Percentiles rank a stretch among this genome's conserved stretches.
Evolutionary conservation across 1,140 invertebrate species (phyloP).

Genomic region (Tetragonula clypearis): DNA sequence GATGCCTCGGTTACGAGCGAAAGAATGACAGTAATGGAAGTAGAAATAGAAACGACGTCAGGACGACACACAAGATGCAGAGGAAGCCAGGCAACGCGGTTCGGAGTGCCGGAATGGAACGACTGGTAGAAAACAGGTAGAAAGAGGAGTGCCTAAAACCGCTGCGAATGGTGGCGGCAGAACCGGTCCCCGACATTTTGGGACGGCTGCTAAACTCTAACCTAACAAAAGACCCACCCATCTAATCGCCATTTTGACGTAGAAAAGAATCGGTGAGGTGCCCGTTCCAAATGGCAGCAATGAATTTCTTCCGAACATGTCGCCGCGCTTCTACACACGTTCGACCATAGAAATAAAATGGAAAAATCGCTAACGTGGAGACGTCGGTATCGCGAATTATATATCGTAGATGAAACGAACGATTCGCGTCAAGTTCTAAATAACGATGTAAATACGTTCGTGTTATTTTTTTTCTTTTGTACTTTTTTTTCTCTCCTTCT

Average conservation of each 20-base stretch:
- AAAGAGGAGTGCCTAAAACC: conserved; percentile 43
- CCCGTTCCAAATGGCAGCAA: neutral
- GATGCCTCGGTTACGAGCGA: conserved; percentile 52
- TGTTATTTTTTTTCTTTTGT: neutral
- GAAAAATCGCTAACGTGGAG: neutral
- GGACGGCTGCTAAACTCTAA: conserved; percentile 51
- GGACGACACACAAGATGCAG: conserved; percentile 30
- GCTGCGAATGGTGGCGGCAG: conserved; percentile 6
- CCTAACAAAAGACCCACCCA: conserved; percentile 36
- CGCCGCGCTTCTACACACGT: too few species aligned
- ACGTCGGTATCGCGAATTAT: conserved; percentile 2
- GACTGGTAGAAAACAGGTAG: conserved; percentile 37
- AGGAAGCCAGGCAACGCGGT: conserved; percentile 28
- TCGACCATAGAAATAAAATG: too few species aligned
- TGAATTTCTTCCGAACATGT: neutral
- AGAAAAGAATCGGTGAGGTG: neutral
- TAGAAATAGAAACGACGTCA: conserved; percentile 65
- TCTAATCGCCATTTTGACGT: conserved; percentile 45
- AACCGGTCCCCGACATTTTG: conserved; percentile 46
- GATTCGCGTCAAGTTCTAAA: conserved; percentile 17
- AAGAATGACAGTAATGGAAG: conserved; percentile 67
- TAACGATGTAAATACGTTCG: neutral
- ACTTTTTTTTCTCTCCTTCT: neutral
- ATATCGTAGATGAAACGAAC: neutral
- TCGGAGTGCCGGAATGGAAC: neutral